Evolutionary conservation across 2,113 vertebrate genomes (phyloP), one percentile per base, ranked within the genome.

Genomic region (Mustelus asterias): DNA sequence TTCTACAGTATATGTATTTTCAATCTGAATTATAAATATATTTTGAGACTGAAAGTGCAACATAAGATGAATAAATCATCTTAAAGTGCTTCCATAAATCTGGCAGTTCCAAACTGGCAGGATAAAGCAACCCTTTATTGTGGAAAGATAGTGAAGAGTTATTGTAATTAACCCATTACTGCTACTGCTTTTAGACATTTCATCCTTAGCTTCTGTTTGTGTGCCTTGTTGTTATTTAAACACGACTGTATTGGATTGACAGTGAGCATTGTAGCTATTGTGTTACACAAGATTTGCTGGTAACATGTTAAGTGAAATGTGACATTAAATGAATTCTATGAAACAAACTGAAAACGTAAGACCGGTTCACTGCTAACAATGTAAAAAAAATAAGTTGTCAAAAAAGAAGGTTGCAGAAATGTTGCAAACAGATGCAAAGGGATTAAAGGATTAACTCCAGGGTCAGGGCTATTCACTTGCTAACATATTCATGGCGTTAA

Each of bases 1-100:
- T 72, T 70, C 67, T 72, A 95, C 69, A 54, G 94, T 72, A 76
- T 70, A 54, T 72, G 41, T 95, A 72, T 95, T 72, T 95, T 95
- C 94, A 95, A 95, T 95, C 44, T 95, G 94, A 95, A 95, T 95
- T 93, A 95, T 70, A 95, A 95, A 95, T 95, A 95, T 95, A 95
- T 95, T 95, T 95, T 93, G 89, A 95, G 69, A 95, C 94, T 95
- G 94, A 33, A 93, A 76, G 94, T 72, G 69, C 94, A 72, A 72
- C 69, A 54, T 72, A 48, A 69, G 69, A 72, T 95, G 94, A 95
- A 95, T 95, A 95, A 95, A 95, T 95, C 94, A 95, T 95, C 69
- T 54, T 95, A 95, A 95, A 95, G 94, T 95, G 94, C 41, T 72
- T 95, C 94, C 69, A 72, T 95, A 95, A 95, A 95, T 95, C 94